Evolutionary conservation across 2,888 invertebrate species (phyloP), one percentile per base, ranked within the genome.

Genomic region (Eupithecia exiguata): DNA sequence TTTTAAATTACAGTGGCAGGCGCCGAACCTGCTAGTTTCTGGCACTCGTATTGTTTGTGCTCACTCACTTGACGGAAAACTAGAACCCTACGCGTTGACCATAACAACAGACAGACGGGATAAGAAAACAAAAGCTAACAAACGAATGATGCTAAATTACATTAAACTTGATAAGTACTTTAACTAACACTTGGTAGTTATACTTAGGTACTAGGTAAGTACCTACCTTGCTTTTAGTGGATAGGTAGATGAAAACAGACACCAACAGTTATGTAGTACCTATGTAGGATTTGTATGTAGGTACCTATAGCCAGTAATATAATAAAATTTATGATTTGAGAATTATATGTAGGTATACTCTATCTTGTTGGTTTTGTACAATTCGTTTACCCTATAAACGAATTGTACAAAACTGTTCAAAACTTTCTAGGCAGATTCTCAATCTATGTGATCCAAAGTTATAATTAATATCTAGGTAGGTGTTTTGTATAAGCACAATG

Each of bases 1-100:
- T 93, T 83, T 93, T 90, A 87, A 69, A 88, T 86, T 93, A 85
- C 87, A 89, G 85, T 76, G 74, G 74, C 83, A 86, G 89, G 91
- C 89, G 90, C 91, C 90, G 82, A 84, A 84, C 82, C 81, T 80
- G 79, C 84, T 83, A 81, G 88, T 86, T 89, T 87, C 86, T 85
- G 86, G 82, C 83, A 80, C 76, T 74, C 71, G 83, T 82, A 87
- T 94, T 94, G 90, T 94, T 79, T 79, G 81, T 86, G 86, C 80
- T 89, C 91, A 88, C 90, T 91, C 87, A 89, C 83, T 86, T 88
- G 91, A 83, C 82, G 77, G 79, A 74, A 84, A 88, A 89, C 88
- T 78, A 85, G 89, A 84, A 81, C 77, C 16, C 21, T 68, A 61
- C 30, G n/a, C 69, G 46, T 68, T 69, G 61, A 53, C 74, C 43